Conservation (phyloP, 2,888 invertebrate species). For the Archips crataeganus region DNA sequence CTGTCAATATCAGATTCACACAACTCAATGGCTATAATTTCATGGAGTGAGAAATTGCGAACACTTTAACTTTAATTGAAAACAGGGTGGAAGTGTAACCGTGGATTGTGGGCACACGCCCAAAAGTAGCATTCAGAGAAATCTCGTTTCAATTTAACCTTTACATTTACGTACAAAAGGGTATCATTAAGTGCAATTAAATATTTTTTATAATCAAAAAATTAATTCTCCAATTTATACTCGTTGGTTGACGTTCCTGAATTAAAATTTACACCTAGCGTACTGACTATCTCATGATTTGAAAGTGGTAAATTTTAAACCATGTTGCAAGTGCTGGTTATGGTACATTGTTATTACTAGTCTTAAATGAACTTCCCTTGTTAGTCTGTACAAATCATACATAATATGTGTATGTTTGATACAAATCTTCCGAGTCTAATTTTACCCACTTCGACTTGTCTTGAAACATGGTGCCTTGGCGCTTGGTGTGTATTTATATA, state of each 20-base stretch:
- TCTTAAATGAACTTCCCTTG: no score
- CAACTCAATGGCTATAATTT: constrained; percentile 41
- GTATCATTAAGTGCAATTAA: constrained; percentile 25
- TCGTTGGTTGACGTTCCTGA: neutral
- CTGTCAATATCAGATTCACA: constrained; percentile 42
- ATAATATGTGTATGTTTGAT: no score
- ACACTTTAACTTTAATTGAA: constrained; percentile 52
- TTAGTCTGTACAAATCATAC: no score
- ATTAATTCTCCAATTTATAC: constrained; percentile 14
- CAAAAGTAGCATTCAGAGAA: constrained; percentile 64
- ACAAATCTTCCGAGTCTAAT: no score
- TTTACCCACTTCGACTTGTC: no score
- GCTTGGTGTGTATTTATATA: no score
- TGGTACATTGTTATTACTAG: no score
- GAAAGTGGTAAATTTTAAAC: neutral
- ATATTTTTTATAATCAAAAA: constrained; percentile 31
- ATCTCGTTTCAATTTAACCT: constrained; percentile 61
- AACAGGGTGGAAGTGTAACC: constrained; percentile 51
- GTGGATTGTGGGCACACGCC: constrained; percentile 51
- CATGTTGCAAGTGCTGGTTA: neutral
- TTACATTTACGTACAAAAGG: constrained; percentile 42
- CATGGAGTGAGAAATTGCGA: constrained; percentile 45
- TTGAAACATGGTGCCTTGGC: no score
- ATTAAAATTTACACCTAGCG: no score
- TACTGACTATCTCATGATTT: neutral